Conservation (phyloP, 2,113 vertebrate genomes). For the Pardalotus punctatus region DNA sequence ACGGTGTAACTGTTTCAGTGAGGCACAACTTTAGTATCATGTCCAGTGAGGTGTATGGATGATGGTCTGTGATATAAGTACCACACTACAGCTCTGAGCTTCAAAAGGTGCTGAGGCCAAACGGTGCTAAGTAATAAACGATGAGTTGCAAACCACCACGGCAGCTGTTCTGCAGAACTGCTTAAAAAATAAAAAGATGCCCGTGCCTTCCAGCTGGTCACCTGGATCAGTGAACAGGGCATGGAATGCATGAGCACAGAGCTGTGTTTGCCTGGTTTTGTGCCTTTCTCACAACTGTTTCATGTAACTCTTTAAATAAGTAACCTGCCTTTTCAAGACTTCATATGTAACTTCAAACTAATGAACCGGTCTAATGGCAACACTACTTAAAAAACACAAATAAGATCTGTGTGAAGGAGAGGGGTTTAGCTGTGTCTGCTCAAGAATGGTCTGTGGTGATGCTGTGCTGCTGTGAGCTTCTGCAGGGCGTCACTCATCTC, state of each 20-base stretch:
- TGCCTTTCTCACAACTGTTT: neutral
- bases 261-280: neutral
- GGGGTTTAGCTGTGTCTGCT: neutral
- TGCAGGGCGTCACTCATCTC: neutral
- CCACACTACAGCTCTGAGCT: neutral
- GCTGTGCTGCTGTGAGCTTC: neutral
- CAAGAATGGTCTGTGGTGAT: neutral
- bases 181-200: neutral
- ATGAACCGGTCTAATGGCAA: neutral
- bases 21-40: neutral
- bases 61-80: neutral
- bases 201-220: neutral
- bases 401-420: neutral
- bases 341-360: neutral
- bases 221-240: neutral
- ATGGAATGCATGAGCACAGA: neutral
- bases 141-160: neutral
- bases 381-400: neutral
- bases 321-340: neutral
- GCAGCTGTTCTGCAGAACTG: neutral
- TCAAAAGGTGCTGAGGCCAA: neutral
- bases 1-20: neutral
- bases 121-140: neutral
- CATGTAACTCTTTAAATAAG: neutral
- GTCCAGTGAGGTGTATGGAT: neutral